Conservation (phyloP, 2,888 invertebrate species). For the Polydrusus tereticollis region DNA sequence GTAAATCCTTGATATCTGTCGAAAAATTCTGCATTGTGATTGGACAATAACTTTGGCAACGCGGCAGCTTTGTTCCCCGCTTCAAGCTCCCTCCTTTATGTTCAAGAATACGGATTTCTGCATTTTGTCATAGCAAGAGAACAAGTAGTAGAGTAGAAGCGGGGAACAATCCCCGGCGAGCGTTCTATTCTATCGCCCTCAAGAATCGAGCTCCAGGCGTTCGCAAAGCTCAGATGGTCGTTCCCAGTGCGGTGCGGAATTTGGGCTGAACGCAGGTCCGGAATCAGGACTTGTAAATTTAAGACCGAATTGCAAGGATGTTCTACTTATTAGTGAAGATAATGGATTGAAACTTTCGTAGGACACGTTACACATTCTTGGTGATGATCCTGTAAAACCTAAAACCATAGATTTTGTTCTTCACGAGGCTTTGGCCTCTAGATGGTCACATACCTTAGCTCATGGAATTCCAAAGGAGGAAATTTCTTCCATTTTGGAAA, state of each 20-base stretch:
- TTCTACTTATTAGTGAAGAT: not conserved
- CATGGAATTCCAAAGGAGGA: conserved; percentile 4
- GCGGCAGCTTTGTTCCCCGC: too few relatives aligned
- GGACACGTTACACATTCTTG: not conserved
- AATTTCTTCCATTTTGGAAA: not conserved
- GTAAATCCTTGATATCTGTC: too few relatives aligned
- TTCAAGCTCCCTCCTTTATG: too few relatives aligned
- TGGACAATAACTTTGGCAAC: too few relatives aligned
- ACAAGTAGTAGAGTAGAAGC: too few relatives aligned
- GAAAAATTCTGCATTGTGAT: too few relatives aligned
- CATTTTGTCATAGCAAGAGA: too few relatives aligned
- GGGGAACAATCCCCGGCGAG: too few relatives aligned
- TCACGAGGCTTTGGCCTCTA: not conserved
- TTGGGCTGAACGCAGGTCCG: not conserved
- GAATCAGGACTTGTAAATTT: not conserved
- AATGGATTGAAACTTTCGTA: too few relatives aligned
- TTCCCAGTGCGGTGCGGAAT: not conserved
- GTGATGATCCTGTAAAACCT: conserved; percentile 5
- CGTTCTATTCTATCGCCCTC: too few relatives aligned
- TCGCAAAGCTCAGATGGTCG: not conserved
- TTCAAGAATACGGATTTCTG: too few relatives aligned
- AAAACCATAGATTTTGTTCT: not conserved
- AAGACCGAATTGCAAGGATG: not conserved
- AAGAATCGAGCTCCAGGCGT: not conserved
- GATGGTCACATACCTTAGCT: not conserved